These are phyloP conservation scores for Catharus fuscescens DNA, from an alignment of 2,113 vertebrate species.

Conservation along the genomic window DNA sequence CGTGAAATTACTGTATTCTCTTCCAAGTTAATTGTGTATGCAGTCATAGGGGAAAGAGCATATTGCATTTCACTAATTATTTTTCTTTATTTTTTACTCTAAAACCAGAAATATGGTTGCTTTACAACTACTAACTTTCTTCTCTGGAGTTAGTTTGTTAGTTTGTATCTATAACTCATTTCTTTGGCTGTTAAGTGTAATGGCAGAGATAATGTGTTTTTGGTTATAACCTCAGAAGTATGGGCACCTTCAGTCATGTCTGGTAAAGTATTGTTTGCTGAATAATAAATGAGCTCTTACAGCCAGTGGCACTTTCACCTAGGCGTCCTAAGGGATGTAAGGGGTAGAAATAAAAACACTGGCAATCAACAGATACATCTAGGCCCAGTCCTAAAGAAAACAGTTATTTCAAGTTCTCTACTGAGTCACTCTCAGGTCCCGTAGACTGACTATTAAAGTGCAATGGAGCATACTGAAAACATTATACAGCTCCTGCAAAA, in stretches of 20 bases:
- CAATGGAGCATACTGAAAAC: background rate
- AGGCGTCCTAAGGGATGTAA: background rate
- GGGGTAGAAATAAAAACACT: background rate
- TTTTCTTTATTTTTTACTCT: background rate
- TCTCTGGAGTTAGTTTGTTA: background rate
- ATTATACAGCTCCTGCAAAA: conserved; percentile 24
- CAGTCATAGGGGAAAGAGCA: fast-evolving
- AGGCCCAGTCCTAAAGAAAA: background rate
- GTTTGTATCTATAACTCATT: background rate
- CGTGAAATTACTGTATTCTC: no score
- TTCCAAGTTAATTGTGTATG: background rate
- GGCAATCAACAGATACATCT: background rate
- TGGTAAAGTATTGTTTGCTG: background rate
- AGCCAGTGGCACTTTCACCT: background rate
- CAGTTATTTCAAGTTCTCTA: background rate
- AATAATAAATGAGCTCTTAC: background rate
- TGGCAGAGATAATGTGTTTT: background rate
- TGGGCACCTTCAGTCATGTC: background rate
- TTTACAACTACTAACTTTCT: background rate
- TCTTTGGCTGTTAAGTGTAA: background rate
- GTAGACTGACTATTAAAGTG: background rate
- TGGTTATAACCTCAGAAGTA: background rate
- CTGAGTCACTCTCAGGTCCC: background rate
- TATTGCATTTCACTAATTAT: background rate
- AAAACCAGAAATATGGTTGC: background rate